Base-by-base conservation (phyloP, 2,797 vertebrate genomes). In the Trachurus trachurus region DNA sequence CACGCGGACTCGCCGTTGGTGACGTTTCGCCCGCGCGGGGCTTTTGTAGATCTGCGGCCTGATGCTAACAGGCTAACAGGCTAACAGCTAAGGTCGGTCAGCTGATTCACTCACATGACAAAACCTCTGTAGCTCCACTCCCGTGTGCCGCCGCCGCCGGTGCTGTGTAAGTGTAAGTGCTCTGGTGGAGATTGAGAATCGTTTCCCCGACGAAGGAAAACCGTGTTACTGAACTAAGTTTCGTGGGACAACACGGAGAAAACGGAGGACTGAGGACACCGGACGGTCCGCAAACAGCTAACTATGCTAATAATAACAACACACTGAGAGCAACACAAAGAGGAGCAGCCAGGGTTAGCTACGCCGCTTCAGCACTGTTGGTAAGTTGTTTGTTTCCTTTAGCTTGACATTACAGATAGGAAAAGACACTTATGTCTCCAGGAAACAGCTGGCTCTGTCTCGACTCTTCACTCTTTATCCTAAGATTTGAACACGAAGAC, bases 21-120 rank as follows among this genome's bases (percentile, higher is more conserved):
- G 22, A 12, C 6, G 11, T 65, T n/a, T 3, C 29, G 5, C 10
- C 10, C 1, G 11, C 6, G 1, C n/a, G 0, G 1, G 53, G 0
- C 13, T n/a, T 79, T 75, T 79, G 42, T 69, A 71, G 0, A 59
- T 79, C 58, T 12, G 39, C 12, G 19, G 0, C 61, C 1, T 37
- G 2, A 6, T 47, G 58, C 56, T 53, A 21, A 9, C 1, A 15
- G 0, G 2, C 26, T 26, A 26, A 9, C 1, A 15, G 0, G 2
- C n/a, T n/a, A n/a, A 42, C 40, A 13, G 40, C 40, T 42, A 42
- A 13, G 11, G 40, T 42, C 12, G 12, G 40, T 42, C 40, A 42
- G 94, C 94, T 96, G 95, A 94, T 37, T n/a, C 22, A 2, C 42
- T 91, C 95, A 96, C 92, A 88, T 95, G 94, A 95, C 89, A 50